A percentile compares a stretch with the other conserved stretches of the same genome.
These are phyloP conservation scores for Corythoichthys haematopterus DNA, from an alignment of 2,113 vertebrate genomes.

Conservation along the genomic window DNA sequence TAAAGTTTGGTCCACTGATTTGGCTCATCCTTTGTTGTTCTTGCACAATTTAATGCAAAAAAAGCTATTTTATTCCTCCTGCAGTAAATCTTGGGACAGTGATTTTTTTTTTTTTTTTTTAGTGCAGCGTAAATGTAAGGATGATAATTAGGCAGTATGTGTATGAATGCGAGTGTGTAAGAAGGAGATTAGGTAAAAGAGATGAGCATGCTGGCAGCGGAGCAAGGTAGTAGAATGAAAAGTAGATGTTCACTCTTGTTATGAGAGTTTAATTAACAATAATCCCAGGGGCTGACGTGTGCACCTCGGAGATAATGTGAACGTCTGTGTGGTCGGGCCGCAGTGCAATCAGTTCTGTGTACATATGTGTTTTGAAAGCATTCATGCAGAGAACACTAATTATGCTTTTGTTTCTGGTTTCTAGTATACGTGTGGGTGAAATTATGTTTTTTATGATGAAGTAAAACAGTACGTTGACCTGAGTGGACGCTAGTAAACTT, in stretches of 20 bases:
- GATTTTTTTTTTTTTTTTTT: constrained; percentile 39
- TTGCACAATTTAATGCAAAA: constrained; percentile 18
- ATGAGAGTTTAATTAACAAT: constrained; percentile 45
- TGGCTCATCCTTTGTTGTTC: constrained; percentile 32
- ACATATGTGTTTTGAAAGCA: constrained; percentile 11
- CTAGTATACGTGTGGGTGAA: background rate
- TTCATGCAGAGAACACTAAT: constrained; percentile 1
- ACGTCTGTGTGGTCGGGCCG: background rate
- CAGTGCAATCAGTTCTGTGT: constrained; percentile 1
- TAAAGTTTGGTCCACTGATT: constrained; percentile 31
- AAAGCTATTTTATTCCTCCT: background rate
- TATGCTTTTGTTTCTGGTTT: background rate
- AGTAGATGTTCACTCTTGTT: constrained; percentile 12
- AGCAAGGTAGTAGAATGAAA: constrained; percentile 13
- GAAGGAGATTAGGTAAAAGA: constrained; percentile 17
- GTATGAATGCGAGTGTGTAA: constrained; percentile 6
- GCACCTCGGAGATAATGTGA: background rate
- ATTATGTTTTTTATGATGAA: background rate
- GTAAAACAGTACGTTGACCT: background rate
- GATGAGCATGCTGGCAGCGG: constrained; percentile 5
- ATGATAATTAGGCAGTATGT: constrained; percentile 40
- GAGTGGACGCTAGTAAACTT: background rate
- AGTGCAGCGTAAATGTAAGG: constrained; percentile 32
- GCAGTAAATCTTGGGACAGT: constrained; percentile 42
- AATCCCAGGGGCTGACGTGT: constrained; percentile 18